Conservation (phyloP, 2,797 vertebrate species). For the Spinus pinus region DNA sequence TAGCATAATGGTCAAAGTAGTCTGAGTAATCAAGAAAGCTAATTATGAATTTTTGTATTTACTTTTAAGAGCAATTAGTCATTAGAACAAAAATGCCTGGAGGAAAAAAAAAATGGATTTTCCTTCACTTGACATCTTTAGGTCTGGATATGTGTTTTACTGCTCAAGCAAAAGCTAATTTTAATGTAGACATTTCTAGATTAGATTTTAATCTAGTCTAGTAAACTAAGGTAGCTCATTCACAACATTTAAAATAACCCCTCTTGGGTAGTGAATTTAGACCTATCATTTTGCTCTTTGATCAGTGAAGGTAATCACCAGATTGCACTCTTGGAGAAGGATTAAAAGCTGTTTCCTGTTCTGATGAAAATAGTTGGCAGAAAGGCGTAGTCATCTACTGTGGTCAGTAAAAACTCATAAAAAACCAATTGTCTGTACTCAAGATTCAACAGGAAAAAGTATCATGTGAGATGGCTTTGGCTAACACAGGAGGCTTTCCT, state of each 20-base stretch:
- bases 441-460: background rate
- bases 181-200: background rate
- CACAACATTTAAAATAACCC: background rate
- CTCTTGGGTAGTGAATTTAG: background rate
- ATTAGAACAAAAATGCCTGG: background rate
- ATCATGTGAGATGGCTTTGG: background rate
- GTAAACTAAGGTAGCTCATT: background rate
- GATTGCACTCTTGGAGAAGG: background rate
- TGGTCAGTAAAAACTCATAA: background rate
- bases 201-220: background rate
- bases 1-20: background rate
- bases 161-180: background rate
- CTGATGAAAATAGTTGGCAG: background rate
- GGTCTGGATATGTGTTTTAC: background rate
- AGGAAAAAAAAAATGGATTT: accelerated
- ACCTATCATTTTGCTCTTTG: background rate
- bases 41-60: background rate
- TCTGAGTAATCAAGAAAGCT: background rate
- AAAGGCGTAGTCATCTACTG: background rate
- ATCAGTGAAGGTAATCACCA: background rate
- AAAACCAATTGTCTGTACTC: background rate
- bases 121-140: background rate
- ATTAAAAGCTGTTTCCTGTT: background rate
- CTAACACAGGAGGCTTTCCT: background rate
- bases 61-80: background rate